A percentile compares a stretch with the other conserved stretches of the same genome.
phyloP scores from a whole-genome alignment of 2,797 vertebrate species.

The Cuniculus paca region DNA sequence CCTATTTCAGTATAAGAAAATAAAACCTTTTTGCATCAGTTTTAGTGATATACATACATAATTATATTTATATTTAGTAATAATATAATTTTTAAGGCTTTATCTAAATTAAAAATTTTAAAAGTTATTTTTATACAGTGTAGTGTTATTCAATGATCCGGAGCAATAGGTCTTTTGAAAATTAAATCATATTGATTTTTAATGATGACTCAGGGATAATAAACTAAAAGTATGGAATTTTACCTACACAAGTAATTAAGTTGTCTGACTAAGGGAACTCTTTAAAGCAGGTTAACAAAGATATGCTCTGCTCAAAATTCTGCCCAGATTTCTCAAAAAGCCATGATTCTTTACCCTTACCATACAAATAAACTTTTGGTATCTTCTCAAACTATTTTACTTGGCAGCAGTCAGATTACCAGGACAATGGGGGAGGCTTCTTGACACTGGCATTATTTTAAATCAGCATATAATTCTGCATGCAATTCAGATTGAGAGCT shows the following conservation, averaged over 20 bases:
- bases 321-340: neutral
- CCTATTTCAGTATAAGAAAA: neutral
- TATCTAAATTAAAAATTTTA: conserved; percentile 42
- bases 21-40: neutral
- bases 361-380: neutral
- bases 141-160: neutral
- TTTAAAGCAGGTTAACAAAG: neutral
- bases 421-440: fast-evolving
- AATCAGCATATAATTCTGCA: neutral
- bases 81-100: conserved; percentile 39
- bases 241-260: neutral
- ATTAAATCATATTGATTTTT: conserved; percentile 4
- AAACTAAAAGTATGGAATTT: neutral
- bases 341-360: neutral
- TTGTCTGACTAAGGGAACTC: neutral
- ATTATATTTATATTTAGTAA: conserved; percentile 18
- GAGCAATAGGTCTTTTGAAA: conserved; percentile 34
- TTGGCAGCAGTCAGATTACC: neutral
- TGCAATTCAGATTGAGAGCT: neutral
- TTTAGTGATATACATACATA: conserved; percentile 20
- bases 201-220: conserved; percentile 1
- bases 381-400: neutral
- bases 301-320: neutral
- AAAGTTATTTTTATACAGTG: conserved; percentile 26
- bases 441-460: neutral